phyloP scores from a whole-genome alignment of 2,888 invertebrate genomes.

The Lepidochrysops patricia region DNA sequence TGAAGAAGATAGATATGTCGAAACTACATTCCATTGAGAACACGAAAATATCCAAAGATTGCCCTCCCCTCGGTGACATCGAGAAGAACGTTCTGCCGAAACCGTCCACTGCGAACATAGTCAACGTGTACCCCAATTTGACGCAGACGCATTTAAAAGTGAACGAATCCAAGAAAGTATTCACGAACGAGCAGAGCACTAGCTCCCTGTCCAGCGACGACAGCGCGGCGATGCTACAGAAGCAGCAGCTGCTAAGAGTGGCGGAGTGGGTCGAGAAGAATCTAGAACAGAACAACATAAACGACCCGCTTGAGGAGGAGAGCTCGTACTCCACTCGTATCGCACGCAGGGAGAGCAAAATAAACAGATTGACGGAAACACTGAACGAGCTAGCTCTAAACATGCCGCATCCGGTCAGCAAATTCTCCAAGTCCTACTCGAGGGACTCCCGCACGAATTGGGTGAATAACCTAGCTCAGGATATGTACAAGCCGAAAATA shows the following conservation, averaged over 20 bases:
- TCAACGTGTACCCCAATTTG: constrained; percentile 65
- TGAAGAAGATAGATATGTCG: constrained; percentile 64
- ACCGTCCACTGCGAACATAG: constrained; percentile 48
- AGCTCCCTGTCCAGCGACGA: constrained; percentile 70
- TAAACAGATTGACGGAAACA: constrained; percentile 56
- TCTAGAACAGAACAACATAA: constrained; percentile 64
- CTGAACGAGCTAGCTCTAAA: constrained; percentile 61
- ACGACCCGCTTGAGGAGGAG: constrained; percentile 60
- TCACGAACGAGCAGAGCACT: constrained; percentile 67
- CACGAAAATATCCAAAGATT: constrained; percentile 64
- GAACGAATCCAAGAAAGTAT: constrained; percentile 58
- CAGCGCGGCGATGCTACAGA: constrained; percentile 71
- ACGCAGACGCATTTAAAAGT: constrained; percentile 67
- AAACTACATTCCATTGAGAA: constrained; percentile 64
- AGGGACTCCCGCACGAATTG: constrained; percentile 47
- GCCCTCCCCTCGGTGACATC: constrained; percentile 44
- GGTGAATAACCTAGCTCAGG: constrained; percentile 37
- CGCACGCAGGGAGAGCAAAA: constrained; percentile 49
- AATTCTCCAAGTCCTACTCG: constrained; percentile 51
- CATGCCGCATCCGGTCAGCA: constrained; percentile 68
- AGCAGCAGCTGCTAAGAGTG: constrained; percentile 79
- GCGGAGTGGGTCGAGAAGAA: constrained; percentile 86
- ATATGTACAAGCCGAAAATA: constrained; percentile 31
- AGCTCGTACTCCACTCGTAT: constrained; percentile 46
- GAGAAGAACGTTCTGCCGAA: constrained; percentile 49